Evolutionary conservation across 2,888 invertebrate species (phyloP), one percentile per base, ranked within the genome.

Genomic region (Mactromeris polynyma): DNA sequence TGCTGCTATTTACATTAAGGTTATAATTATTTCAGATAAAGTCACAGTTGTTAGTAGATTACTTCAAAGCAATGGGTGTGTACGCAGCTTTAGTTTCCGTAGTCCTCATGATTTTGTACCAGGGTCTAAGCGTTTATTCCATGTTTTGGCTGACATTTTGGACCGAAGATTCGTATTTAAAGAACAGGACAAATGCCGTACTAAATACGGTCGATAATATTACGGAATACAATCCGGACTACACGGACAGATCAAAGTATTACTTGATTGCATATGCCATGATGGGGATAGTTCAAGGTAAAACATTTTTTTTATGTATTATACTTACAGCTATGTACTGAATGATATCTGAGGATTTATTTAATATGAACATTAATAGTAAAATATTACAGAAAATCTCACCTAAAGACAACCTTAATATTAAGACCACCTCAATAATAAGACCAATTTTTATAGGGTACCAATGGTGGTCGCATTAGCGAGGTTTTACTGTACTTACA

Each of bases 11-110:
- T 11, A 46, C 9, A 46, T 7, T 46, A 11, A 11, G 17, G 17
- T 11, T 17, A 46, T 14, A 4, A 46, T 46, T 46, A 87, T 85
- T 93, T 46, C 92, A 97, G 97, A 98, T 99, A 1, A 98, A 98
- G 97, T 98, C 98, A 97, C 97, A 97, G 89, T 99, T 99, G 0
- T 99, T 99, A 97, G 97, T 98, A 94, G 98, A 98, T 96, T 99
- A 99, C 96, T 97, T 99, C 93, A 97, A 97, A 97, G 99, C 99
- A 73, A 97, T 98, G 94, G 97, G 98, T 83, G 97, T 98, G 85
- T 97, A 98, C 0, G 96, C 98, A 33, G 98, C 99, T 1, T 97
- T 99, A 85, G 88, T 98, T 0, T 98, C 99, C 97, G 98, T 99
- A 96, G 97, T 95, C 6, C 90, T 94, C 83, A 94, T 96, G 87